A percentile compares a stretch with the other conserved stretches of the same genome.
Evolutionary conservation across 1,140 invertebrate genomes (phyloP).

Genomic region (Hesperophylax magnus): DNA sequence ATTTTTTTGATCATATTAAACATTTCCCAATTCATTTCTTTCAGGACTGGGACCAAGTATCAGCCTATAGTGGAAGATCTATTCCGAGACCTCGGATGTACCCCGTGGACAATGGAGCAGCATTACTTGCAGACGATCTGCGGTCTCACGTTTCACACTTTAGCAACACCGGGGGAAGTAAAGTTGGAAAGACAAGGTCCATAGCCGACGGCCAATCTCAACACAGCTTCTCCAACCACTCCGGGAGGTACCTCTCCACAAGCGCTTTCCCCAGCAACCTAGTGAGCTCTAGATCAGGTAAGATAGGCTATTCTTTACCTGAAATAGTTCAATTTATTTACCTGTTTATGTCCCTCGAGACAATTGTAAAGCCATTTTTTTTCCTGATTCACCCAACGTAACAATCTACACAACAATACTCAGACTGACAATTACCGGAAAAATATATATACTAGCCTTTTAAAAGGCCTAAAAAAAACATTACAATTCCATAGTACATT

Average conservation of each 20-base stretch:
- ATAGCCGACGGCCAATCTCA: slow-evolving; percentile 89
- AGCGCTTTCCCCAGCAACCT: slow-evolving; percentile 82
- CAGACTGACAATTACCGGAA: too few relatives aligned
- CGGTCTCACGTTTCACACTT: slow-evolving; percentile 78
- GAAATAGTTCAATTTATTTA: too few relatives aligned
- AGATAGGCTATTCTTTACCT: background rate
- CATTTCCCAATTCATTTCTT: background rate
- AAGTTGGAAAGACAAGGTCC: slow-evolving; percentile 73
- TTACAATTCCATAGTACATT: too few relatives aligned
- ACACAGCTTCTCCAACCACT: slow-evolving; percentile 87
- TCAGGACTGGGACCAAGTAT: slow-evolving; percentile 93
- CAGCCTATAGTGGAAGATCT: slow-evolving; percentile 90
- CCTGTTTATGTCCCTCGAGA: too few relatives aligned
- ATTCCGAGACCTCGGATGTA: slow-evolving; percentile 89
- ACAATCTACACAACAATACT: too few relatives aligned
- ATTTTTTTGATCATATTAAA: too few relatives aligned
- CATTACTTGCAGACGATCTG: slow-evolving; percentile 74
- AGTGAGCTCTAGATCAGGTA: slow-evolving; percentile 84
- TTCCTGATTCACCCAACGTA: too few relatives aligned
- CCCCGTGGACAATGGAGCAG: slow-evolving; percentile 77
- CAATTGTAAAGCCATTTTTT: too few relatives aligned
- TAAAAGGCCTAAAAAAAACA: too few relatives aligned
- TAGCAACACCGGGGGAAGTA: slow-evolving; percentile 67
- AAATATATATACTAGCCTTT: too few relatives aligned
- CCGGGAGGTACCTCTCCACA: slow-evolving; percentile 78